Percentiles rank a stretch among this genome's conserved stretches.
These are phyloP conservation scores for Cephus cinctus DNA, from an alignment of 1,140 invertebrate species.

Conservation along the genomic window DNA sequence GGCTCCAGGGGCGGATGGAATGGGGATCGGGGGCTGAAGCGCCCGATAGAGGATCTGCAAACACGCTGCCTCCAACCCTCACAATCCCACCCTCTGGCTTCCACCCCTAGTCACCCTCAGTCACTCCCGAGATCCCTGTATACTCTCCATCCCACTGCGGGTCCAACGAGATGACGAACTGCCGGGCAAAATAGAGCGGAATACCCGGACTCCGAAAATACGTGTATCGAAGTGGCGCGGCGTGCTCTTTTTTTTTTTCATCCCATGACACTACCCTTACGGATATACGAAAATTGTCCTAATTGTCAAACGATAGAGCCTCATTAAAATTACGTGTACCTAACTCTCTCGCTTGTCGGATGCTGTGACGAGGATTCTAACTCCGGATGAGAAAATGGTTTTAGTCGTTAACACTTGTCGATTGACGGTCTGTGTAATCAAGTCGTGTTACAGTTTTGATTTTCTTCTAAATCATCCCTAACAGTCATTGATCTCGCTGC, in stretches of 20 bases:
- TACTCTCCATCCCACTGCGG: constrained; percentile 28
- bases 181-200: constrained; percentile 43
- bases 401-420: too few relatives aligned
- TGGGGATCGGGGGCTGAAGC: constrained; percentile 39
- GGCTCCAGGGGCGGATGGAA: constrained; percentile 39
- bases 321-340: too few relatives aligned
- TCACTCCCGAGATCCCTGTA: constrained; percentile 1
- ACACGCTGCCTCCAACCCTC: constrained; percentile 41
- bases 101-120: constrained; percentile 13
- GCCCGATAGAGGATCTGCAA: constrained; percentile 58
- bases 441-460: too few relatives aligned
- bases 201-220: constrained; percentile 40
- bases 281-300: too few relatives aligned
- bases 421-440: too few relatives aligned
- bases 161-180: constrained; percentile 47
- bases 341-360: too few relatives aligned
- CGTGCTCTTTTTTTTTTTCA: not conserved
- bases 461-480: too few relatives aligned
- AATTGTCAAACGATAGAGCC: too few relatives aligned
- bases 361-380: too few relatives aligned
- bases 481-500: too few relatives aligned
- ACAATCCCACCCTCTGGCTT: constrained; percentile 19
- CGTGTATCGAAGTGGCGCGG: constrained; percentile 28
- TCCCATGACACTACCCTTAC: too few relatives aligned
- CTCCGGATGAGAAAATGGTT: too few relatives aligned